Evolutionary conservation across 2,888 invertebrate genomes (phyloP), one percentile per base, ranked within the genome.

Genomic region (Notodonta dromedarius): DNA sequence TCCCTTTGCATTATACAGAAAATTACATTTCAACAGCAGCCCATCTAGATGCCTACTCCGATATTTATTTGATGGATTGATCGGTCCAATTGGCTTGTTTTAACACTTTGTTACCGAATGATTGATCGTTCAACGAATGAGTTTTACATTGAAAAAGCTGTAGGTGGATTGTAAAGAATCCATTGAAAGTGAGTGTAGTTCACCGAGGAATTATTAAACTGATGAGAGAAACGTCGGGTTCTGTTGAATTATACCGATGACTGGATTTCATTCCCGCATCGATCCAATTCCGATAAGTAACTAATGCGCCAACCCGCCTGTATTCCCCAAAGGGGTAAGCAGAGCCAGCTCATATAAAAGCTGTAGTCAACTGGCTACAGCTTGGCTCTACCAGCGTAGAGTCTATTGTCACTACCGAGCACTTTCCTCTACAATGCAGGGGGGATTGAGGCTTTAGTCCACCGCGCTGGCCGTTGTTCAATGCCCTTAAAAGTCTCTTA

Each of bases 1-100:
- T 46, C n/a, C 4, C n/a, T 46, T 46, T 46, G 4, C n/a, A n/a
- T 13, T 4, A n/a, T 46, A 46, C 3, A n/a, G n/a, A 6, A 46
- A n/a, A 13, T 11, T 11, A 8, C 6, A 8, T 42, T 42, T n/a
- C 13, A 46, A 46, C 4, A 46, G 46, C 46, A n/a, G 5, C 9
- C 39, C 9, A 35, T 53, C 13, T 35, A 35, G 35, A 35, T 7
- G 35, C 35, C 35, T 13, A 35, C n/a, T n/a, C 4, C 39, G 39
- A 44, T 35, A 35, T 40, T 13, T 5, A 13, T 44, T 56, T 46
- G 44, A 65, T 59, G 69, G 14, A 60, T 69, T 42, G 66, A 63
- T 59, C 35, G 44, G 13, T 24, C 55, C 58, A 67, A 67, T 64
- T 71, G 68, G 51, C 42, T 39, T 58, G 61, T 64, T 61, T 71